phyloP scores from a whole-genome alignment of 1,140 invertebrate species.

The Drosophila insularis region DNA sequence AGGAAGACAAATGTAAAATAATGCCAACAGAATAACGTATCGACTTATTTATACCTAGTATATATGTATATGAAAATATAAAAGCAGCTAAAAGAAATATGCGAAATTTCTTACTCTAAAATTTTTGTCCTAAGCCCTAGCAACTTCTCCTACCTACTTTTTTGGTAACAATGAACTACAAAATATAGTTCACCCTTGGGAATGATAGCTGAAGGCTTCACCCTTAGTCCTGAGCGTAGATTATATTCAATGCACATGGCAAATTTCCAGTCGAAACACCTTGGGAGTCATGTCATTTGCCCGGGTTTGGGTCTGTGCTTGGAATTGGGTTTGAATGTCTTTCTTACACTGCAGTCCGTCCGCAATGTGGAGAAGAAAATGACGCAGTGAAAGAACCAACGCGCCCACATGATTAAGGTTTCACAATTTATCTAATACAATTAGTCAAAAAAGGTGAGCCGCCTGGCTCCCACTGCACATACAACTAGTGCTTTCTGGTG shows the following conservation, averaged over 20 bases:
- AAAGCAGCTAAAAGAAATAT: no score
- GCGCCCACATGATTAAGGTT: slow-evolving; percentile 75
- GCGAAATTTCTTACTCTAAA: neutral
- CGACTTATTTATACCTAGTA: slow-evolving; percentile 23
- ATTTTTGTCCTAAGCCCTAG: neutral
- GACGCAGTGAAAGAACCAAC: slow-evolving; percentile 14
- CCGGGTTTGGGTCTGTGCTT: neutral
- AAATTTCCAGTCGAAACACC: slow-evolving; percentile 39
- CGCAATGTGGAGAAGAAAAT: slow-evolving; percentile 5
- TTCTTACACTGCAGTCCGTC: slow-evolving; percentile 42
- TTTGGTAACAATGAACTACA: slow-evolving; percentile 1
- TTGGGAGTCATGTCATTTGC: slow-evolving; percentile 47
- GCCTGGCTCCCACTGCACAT: neutral
- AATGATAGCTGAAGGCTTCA: slow-evolving; percentile 13
- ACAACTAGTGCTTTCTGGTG: slow-evolving; percentile 22
- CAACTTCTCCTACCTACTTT: neutral
- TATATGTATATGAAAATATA: no score
- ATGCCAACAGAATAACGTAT: slow-evolving; percentile 41
- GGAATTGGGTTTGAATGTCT: neutral
- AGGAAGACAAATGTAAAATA: slow-evolving; percentile 62
- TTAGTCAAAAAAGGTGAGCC: slow-evolving; percentile 70
- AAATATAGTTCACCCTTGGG: slow-evolving; percentile 17
- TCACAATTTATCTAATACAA: slow-evolving; percentile 81
- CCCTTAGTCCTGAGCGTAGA: slow-evolving; percentile 35
- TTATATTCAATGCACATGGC: slow-evolving; percentile 54